Conservation (phyloP, 2,797 vertebrate species). For the Gymnothorax reevesii region DNA sequence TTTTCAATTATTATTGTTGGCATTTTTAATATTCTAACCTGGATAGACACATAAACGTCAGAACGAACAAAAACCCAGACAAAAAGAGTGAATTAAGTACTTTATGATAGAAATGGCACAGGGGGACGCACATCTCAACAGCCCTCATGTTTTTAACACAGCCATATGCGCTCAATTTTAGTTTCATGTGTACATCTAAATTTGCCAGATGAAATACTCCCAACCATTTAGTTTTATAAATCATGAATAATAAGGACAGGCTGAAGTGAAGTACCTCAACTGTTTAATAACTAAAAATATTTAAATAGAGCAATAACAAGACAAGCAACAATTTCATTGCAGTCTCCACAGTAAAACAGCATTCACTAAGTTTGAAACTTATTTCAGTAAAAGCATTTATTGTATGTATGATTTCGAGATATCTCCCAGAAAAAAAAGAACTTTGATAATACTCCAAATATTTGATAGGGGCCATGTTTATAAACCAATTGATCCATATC, state of each 20-base stretch:
- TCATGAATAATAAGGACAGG: too few species aligned
- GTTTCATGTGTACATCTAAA: neutral
- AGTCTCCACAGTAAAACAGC: neutral
- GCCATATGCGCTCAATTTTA: neutral
- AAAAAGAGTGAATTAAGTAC: neutral
- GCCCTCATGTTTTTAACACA: neutral
- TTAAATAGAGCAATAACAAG: neutral
- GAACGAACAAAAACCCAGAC: neutral
- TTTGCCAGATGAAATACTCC: neutral
- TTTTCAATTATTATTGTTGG: neutral
- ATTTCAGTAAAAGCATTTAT: neutral
- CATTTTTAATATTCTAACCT: neutral
- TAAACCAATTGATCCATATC: neutral
- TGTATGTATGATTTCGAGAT: neutral
- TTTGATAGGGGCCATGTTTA: neutral
- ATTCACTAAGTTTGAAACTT: neutral
- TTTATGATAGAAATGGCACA: neutral
- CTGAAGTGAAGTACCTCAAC: neutral
- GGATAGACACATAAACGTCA: neutral
- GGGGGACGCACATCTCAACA: neutral
- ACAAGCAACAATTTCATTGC: neutral
- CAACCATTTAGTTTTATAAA: neutral
- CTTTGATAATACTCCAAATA: neutral
- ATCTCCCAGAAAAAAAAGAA: neutral
- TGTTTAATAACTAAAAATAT: neutral